phyloP scores from a whole-genome alignment of 2,113 vertebrate genomes.

The Anser cygnoides region DNA sequence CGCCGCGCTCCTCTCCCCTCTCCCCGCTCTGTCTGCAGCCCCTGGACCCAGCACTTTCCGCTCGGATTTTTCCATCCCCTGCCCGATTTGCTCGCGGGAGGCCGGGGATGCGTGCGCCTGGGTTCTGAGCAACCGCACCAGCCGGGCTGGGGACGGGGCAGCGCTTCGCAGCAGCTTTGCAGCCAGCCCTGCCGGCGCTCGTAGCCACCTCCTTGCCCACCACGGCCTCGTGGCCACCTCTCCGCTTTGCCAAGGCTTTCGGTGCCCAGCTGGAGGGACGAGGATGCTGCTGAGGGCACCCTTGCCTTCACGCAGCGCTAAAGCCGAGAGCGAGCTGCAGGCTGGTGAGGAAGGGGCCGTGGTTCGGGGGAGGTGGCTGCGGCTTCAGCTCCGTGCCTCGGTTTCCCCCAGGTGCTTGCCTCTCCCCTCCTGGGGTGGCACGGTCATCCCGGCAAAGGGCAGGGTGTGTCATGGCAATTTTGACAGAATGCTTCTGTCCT shows the following conservation, averaged over 20 bases:
- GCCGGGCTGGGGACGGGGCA: neutral
- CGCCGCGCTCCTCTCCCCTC: neutral
- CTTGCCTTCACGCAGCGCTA: neutral
- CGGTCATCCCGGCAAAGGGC: neutral
- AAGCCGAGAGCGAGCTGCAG: neutral
- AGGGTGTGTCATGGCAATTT: neutral
- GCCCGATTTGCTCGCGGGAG: neutral
- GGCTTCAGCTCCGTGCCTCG: neutral
- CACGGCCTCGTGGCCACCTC: neutral
- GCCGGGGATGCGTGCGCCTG: accelerated
- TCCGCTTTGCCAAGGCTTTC: neutral
- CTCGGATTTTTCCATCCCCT: accelerated
- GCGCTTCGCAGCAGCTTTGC: neutral
- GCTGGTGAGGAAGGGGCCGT: neutral
- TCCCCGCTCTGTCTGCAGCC: neutral
- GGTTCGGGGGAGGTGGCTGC: neutral
- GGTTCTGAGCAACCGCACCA: neutral
- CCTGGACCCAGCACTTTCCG: neutral
- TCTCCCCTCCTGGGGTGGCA: neutral
- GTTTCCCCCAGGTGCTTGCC: neutral
- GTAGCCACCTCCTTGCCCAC: neutral
- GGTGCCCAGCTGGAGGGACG: accelerated
- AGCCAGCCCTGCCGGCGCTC: accelerated
- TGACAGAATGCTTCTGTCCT: neutral
- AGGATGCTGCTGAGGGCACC: neutral